Percentiles rank a stretch among this genome's conserved stretches.
phyloP scores from a whole-genome alignment of 2,797 vertebrate species.

The Sebastes oblongus region DNA sequence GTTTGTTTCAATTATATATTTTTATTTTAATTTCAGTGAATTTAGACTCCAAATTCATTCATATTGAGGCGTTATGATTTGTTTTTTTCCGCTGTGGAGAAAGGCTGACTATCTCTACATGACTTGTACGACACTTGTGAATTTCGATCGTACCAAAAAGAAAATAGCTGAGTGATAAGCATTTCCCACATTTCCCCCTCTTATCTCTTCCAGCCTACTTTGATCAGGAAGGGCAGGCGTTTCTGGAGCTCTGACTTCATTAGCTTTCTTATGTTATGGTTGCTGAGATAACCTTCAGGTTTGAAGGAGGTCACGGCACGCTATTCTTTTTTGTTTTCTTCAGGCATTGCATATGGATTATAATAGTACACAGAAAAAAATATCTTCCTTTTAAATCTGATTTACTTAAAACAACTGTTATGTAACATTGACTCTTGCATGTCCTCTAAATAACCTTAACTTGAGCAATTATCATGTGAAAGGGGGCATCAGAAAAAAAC shows the following conservation, averaged over 20 bases:
- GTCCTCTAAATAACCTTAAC: background rate
- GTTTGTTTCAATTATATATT: background rate
- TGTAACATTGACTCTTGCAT: background rate
- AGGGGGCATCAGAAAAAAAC: slow-evolving; percentile 17
- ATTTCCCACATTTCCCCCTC: background rate
- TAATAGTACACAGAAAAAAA: background rate
- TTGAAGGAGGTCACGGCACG: slow-evolving; percentile 7
- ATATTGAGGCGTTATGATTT: fast-evolving
- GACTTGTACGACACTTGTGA: background rate
- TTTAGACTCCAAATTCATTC: background rate
- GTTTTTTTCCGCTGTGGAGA: background rate
- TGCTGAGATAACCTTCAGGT: slow-evolving; percentile 45
- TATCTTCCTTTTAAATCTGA: background rate
- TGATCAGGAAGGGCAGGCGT: slow-evolving; percentile 5
- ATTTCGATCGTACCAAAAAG: background rate
- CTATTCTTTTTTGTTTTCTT: slow-evolving; percentile 5
- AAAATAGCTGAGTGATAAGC: background rate
- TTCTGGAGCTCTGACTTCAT: slow-evolving; percentile 35
- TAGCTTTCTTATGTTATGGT: slow-evolving; percentile 30
- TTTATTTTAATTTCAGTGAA: background rate
- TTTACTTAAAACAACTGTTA: background rate
- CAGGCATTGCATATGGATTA: slow-evolving; percentile 1
- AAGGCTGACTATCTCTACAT: background rate
- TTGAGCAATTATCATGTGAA: slow-evolving; percentile 28
- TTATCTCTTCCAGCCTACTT: slow-evolving; percentile 5